A percentile compares a stretch with the other conserved stretches of the same genome.
Conservation (phyloP, 1,140 invertebrate genomes). For the Trichonephila clavipes region DNA sequence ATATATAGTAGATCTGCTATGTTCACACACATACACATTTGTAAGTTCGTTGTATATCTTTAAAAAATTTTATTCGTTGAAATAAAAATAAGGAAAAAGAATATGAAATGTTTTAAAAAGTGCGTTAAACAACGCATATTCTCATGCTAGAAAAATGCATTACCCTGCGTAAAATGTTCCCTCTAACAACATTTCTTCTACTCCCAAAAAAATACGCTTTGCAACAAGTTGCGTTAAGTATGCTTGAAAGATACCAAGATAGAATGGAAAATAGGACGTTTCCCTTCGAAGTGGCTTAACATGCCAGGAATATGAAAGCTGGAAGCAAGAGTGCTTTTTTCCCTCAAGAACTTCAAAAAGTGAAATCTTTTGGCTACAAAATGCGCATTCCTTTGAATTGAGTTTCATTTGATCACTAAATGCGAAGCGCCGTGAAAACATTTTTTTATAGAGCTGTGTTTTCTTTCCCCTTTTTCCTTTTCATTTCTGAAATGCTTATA, state of each 20-base stretch:
- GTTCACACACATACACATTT: too few relatives aligned
- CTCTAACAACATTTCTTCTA: neutral
- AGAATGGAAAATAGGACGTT: too few relatives aligned
- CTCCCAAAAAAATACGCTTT: neutral
- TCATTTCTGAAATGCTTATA: neutral
- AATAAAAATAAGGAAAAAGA: too few relatives aligned
- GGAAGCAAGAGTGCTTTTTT: neutral
- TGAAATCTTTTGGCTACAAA: neutral
- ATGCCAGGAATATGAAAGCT: neutral
- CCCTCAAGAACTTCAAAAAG: neutral
- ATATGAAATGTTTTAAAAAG: too few relatives aligned
- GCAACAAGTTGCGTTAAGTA: conserved; percentile 44
- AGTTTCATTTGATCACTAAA: neutral
- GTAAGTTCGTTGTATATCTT: too few relatives aligned
- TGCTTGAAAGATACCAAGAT: neutral
- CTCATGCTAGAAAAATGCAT: too few relatives aligned
- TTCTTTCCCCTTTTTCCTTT: too few relatives aligned
- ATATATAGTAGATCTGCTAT: too few relatives aligned
- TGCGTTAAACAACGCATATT: too few relatives aligned
- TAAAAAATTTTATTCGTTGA: too few relatives aligned
- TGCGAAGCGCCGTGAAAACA: neutral
- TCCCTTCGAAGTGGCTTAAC: neutral
- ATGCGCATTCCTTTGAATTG: neutral
- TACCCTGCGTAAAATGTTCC: neutral
- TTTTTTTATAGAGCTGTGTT: neutral